A percentile compares a stretch with the other conserved stretches of the same genome.
Evolutionary conservation across 2,113 vertebrate species (phyloP).

Genomic region (Gymnarchus niloticus): DNA sequence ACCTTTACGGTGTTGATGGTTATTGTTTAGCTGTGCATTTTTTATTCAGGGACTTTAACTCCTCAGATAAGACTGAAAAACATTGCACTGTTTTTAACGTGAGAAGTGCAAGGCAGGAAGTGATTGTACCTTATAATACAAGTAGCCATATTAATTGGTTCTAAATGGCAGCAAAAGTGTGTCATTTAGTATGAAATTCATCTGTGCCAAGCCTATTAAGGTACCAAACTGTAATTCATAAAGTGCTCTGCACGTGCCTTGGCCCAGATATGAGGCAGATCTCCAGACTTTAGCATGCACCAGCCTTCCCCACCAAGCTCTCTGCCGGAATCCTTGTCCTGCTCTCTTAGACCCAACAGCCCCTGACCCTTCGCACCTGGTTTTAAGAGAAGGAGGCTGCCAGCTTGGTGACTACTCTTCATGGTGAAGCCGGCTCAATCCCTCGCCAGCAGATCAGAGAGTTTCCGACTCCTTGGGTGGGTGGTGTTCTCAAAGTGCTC

Average conservation of each 20-base stretch:
- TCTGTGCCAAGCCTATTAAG: background rate
- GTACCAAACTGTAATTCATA: background rate
- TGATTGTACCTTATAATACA: slow-evolving; percentile 13
- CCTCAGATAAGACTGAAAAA: background rate
- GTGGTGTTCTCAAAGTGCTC: background rate
- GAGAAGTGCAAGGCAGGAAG: slow-evolving; percentile 21
- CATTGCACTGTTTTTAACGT: background rate
- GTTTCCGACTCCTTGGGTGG: background rate
- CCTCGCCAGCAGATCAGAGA: background rate
- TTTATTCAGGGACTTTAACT: background rate
- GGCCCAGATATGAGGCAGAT: background rate
- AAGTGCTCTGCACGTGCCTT: background rate
- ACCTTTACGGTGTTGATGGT: background rate
- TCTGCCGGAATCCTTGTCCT: background rate
- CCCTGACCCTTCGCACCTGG: background rate
- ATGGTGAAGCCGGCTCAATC: background rate
- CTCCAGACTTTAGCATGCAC: slow-evolving; percentile 1
- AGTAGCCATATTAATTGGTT: slow-evolving; percentile 22
- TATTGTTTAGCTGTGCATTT: background rate
- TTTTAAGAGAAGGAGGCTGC: background rate
- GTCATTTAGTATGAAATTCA: background rate
- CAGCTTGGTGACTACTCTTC: background rate
- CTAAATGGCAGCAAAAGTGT: slow-evolving; percentile 21
- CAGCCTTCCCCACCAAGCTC: background rate
- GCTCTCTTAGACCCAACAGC: background rate